Conservation (phyloP, 2,797 vertebrate genomes). For the Hylomyscus alleni region DNA sequence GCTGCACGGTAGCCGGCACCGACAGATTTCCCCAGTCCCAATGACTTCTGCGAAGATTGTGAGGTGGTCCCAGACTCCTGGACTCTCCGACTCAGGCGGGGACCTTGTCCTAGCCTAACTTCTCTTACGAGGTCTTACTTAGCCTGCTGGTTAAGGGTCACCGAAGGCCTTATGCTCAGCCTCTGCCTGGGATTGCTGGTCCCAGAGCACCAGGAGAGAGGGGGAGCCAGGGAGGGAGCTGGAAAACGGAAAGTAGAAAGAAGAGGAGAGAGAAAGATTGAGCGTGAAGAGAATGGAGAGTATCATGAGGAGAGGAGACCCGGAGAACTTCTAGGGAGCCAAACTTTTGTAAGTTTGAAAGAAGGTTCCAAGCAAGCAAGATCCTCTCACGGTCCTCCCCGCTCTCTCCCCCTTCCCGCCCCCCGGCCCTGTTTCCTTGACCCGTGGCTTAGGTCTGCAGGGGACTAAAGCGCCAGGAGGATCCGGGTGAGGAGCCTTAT, state of each 20-base stretch:
- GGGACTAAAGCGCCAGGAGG: not conserved
- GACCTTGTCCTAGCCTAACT: rapidly evolving
- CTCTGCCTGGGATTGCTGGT: not conserved
- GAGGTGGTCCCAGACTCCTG: conserved; percentile 18
- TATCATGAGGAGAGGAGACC: not conserved
- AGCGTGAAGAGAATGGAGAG: not conserved
- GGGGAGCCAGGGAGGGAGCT: too few relatives aligned
- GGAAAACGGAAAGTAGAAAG: not conserved
- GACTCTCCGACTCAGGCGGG: not conserved
- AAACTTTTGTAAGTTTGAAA: not conserved
- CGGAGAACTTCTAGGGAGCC: not conserved
- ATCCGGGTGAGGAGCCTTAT: not conserved
- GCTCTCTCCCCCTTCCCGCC: too few relatives aligned
- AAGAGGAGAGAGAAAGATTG: not conserved
- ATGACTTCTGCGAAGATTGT: conserved; percentile 75
- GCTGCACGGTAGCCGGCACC: conserved; percentile 58
- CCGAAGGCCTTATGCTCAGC: too few relatives aligned
- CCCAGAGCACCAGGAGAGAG: not conserved
- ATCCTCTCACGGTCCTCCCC: not conserved
- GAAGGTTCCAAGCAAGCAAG: not conserved
- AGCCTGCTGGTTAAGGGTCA: not conserved
- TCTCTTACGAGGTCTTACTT: conserved; percentile 32
- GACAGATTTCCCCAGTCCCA: conserved; percentile 79
- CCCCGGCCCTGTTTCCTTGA: not conserved
- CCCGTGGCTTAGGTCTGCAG: not conserved